Evolutionary conservation across 2,888 invertebrate species (phyloP), one percentile per base, ranked within the genome.

Genomic region (Coronaproctus castanopsis): DNA sequence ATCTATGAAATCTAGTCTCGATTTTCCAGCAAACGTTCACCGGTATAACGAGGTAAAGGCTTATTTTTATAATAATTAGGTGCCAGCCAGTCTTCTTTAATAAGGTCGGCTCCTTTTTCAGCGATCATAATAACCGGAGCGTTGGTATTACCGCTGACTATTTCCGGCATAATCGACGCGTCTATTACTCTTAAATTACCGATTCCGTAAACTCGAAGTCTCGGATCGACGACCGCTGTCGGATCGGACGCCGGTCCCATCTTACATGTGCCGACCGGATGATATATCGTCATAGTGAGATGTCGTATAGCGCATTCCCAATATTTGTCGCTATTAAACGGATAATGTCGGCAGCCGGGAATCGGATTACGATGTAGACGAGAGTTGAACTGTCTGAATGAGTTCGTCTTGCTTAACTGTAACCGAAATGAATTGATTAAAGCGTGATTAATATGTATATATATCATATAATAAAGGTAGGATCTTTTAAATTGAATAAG

Each of bases 101-200:
- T 81, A 67, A 89, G 74, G 74, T 89, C 90, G 0, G 89, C 79
- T 3, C 87, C 89, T 70, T 89, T 90, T 69, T 91, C 90, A 0
- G 81, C 90, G 24, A 90, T 86, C 90, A 90, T 90, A 56, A 90
- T 87, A n/a, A 83, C 82, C 0, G 90, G 88, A 0, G 90, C 91
- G 70, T 90, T 89, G 1, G 90, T 90, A 68, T 91, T 90, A 5
- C 90, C 90, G 67, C 88, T 87, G 24, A 82, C 83, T 65, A 90
- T 87, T 1, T 84, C 84, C 0, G 90, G 90, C 87, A 90, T 90
- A 65, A 90, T 81, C 67, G 87, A 86, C 24, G 87, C 88, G 69
- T 90, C 90, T 65, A 89, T 82, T 20, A 90, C 87, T 63, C 90
- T 76, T 23, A 91, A 74, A 14, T 86, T 84, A 58, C 80, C 73